Conservation (phyloP, 2,797 vertebrate species). For the Takifugu ocellatus region DNA sequence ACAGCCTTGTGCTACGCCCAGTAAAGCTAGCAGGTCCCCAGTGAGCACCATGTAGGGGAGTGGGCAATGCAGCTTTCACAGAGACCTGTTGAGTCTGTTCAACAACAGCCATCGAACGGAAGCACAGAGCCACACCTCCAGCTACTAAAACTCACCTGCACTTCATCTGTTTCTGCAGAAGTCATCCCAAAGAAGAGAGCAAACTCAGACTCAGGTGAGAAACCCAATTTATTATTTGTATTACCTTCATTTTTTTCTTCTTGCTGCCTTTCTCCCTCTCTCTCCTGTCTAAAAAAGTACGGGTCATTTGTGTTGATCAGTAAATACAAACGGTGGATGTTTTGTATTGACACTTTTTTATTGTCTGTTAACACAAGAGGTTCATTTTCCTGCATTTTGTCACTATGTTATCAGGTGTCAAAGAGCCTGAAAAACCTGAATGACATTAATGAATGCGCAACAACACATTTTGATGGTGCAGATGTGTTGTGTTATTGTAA, state of each 20-base stretch:
- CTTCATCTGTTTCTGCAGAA: slow-evolving; percentile 58
- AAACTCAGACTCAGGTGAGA: slow-evolving; percentile 70
- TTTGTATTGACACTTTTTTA: too few relatives aligned
- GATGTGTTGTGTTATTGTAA: not conserved
- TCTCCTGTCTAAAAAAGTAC: not conserved
- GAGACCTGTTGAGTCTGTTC: slow-evolving; percentile 2
- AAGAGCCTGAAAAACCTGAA: slow-evolving; percentile 10
- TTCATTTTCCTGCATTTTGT: not conserved
- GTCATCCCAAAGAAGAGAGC: slow-evolving; percentile 73
- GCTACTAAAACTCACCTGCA: slow-evolving; percentile 44
- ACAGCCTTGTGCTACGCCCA: slow-evolving; percentile 23
- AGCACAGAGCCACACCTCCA: slow-evolving; percentile 41
- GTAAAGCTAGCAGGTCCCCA: slow-evolving; percentile 20
- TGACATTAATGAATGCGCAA: slow-evolving; percentile 3
- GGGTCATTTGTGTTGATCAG: not conserved
- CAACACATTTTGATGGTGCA: not conserved
- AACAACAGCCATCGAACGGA: slow-evolving; percentile 11
- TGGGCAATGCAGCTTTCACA: slow-evolving; percentile 23
- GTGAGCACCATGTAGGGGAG: slow-evolving; percentile 54
- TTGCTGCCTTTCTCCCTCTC: not conserved
- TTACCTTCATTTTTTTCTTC: not conserved
- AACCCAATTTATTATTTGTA: not conserved
- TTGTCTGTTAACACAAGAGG: too few relatives aligned
- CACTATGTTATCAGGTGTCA: slow-evolving; percentile 1
- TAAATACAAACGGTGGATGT: too few relatives aligned